A percentile compares a stretch with the other conserved stretches of the same genome.
Evolutionary conservation across 2,797 vertebrate genomes (phyloP).

Genomic region (Pangasius mekongensis): DNA sequence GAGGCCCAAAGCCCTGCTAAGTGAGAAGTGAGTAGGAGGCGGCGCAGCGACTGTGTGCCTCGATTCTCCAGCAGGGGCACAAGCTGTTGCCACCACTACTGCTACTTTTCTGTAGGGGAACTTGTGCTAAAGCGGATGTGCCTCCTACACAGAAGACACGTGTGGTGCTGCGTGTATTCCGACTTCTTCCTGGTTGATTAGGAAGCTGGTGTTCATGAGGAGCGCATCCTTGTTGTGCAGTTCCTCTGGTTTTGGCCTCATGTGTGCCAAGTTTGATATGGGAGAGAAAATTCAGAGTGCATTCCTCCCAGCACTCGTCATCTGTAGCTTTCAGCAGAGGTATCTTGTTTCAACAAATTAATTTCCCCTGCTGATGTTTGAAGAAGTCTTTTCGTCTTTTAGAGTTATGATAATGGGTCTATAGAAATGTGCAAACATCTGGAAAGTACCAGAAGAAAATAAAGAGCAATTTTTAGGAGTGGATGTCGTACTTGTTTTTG

Average conservation of each 20-base stretch:
- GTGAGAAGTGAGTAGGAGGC: constrained; percentile 60
- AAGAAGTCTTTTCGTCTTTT: neutral
- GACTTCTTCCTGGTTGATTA: constrained; percentile 3
- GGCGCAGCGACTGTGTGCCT: constrained; percentile 34
- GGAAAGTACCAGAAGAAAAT: constrained; percentile 19
- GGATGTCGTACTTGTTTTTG: neutral
- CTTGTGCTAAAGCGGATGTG: constrained; percentile 17
- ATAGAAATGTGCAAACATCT: constrained; percentile 26
- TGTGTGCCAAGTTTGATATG: constrained; percentile 16
- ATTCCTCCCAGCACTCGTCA: constrained; percentile 16
- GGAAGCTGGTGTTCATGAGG: constrained; percentile 7
- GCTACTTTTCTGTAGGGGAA: constrained; percentile 39
- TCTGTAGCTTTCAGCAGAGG: constrained; percentile 6
- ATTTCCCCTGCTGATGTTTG: constrained; percentile 9
- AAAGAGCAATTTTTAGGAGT: neutral
- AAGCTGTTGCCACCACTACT: constrained; percentile 53
- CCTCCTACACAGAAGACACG: constrained; percentile 17
- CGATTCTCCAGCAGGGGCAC: constrained; percentile 56
- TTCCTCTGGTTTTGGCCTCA: neutral
- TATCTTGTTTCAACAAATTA: constrained; percentile 9
- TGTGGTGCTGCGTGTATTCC: neutral
- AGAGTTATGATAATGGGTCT: neutral
- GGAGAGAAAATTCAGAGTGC: constrained; percentile 23
- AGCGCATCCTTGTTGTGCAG: neutral
- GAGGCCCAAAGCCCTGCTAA: constrained; percentile 54